phyloP scores from a whole-genome alignment of 2,888 invertebrate genomes.

The Andrena camellia region DNA sequence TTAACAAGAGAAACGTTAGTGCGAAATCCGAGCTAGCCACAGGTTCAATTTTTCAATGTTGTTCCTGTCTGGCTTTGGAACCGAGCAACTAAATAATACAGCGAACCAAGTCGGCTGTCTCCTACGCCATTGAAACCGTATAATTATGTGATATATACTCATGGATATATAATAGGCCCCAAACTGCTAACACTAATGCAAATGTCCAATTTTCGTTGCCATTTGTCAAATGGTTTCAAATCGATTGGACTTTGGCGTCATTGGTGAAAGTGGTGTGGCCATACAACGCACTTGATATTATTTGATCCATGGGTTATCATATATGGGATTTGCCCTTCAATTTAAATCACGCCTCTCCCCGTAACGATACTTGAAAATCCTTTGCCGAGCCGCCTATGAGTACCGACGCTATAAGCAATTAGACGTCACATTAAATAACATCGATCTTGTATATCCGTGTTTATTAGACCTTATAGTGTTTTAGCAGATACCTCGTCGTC shows the following conservation, averaged over 20 bases:
- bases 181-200: constrained; percentile 84
- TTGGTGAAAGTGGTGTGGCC: constrained; percentile 84
- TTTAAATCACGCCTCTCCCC: constrained; percentile 51
- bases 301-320: constrained; percentile 66
- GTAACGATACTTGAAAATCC: constrained; percentile 37
- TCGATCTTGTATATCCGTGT: constrained; percentile 10
- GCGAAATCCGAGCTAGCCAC: constrained; percentile 76
- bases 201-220: constrained; percentile 84
- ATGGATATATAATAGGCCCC: constrained; percentile 78
- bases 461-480: constrained; percentile 62
- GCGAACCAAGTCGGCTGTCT: constrained; percentile 55
- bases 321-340: constrained; percentile 50
- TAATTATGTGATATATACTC: constrained; percentile 63
- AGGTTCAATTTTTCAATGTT: constrained; percentile 81
- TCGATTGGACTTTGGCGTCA: constrained; percentile 84
- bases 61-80: constrained; percentile 80
- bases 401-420: constrained; percentile 17
- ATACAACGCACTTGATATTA: constrained; percentile 78
- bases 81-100: constrained; percentile 65
- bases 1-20: constrained; percentile 39
- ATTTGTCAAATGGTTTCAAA: constrained; percentile 77
- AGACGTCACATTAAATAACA: constrained; percentile 21
- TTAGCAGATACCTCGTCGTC: constrained; percentile 55
- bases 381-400: constrained; percentile 37
- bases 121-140: constrained; percentile 54